phyloP scores from a whole-genome alignment of 2,797 vertebrate species.

The Gambelia wislizenii region DNA sequence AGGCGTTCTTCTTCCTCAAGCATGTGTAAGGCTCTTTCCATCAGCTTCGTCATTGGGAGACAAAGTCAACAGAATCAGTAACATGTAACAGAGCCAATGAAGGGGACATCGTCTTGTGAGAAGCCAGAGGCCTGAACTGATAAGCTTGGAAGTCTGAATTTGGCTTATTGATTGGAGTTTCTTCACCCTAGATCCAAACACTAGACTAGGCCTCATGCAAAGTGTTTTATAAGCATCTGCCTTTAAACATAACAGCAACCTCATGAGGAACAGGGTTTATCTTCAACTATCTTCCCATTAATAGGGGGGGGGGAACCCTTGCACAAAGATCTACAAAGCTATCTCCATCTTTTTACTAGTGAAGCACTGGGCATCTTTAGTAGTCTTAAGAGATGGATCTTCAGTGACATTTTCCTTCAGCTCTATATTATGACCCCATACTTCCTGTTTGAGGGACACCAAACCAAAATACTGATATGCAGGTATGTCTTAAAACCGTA shows the following conservation, averaged over 20 bases:
- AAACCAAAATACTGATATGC: too few species aligned
- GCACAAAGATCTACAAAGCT: background rate
- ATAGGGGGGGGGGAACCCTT: too few species aligned
- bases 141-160: background rate
- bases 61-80: background rate
- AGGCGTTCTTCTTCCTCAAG: background rate
- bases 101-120: background rate
- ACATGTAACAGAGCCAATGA: background rate
- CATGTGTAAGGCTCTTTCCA: background rate
- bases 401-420: background rate
- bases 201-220: background rate
- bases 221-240: background rate
- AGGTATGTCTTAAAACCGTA: background rate
- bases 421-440: background rate
- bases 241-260: background rate
- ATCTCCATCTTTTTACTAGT: background rate
- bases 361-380: background rate
- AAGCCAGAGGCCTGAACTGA: background rate
- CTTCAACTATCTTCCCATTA: too few species aligned
- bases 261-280: background rate
- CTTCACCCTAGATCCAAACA: background rate
- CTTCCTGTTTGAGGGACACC: background rate
- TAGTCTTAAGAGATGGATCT: background rate
- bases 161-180: background rate
- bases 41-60: background rate